Evolutionary conservation across 2,113 vertebrate genomes (phyloP), one percentile per base, ranked within the genome.

Genomic region (Ceuthmochares aereus): DNA sequence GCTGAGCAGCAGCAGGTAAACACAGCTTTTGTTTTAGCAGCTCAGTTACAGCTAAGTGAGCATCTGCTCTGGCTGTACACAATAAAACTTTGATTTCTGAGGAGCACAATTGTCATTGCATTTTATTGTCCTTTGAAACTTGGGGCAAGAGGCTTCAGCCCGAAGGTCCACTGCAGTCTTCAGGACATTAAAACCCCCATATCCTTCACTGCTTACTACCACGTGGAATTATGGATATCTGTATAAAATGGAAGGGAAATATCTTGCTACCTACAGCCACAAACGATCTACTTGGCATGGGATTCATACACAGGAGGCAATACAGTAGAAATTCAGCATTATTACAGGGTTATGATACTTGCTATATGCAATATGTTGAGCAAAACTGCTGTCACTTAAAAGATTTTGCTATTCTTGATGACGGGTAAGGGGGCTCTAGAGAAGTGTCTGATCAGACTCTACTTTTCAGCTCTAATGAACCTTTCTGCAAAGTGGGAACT

Each of bases 11-110:
- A 89, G 90, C 94, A 87, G 97, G 94, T 92, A 94, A 97, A 97
- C 95, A 93, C 56, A 68, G 81, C 70, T 91, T 98, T 97, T 96
- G 94, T 97, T 98, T 97, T 93, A 97, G 93, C 59, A 95, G 97
- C 87, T 95, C 73, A 70, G 80, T 84, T 92, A 90, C 79, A 94
- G 70, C 84, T 94, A 91, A 79, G 54, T 27, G 87, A 96, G 90
- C 95, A 97, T 96, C 95, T 96, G 89, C 73, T 95, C 77, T 87
- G 59, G 73, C 83, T 93, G 90, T 75, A 96, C 63, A 97, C 93
- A 97, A 97, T 91, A 96, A 96, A 95, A 68, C 88, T 92, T 81
- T 88, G 90, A 94, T 95, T 93, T 96, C 80, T 96, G 88, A 77
- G 66, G 47, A 90, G 59, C 51, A 34, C 69, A 97, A 97, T 52